Evolutionary conservation across 2,797 vertebrate genomes (phyloP), one percentile per base, ranked within the genome.

Genomic region (Strix occidentalis): DNA sequence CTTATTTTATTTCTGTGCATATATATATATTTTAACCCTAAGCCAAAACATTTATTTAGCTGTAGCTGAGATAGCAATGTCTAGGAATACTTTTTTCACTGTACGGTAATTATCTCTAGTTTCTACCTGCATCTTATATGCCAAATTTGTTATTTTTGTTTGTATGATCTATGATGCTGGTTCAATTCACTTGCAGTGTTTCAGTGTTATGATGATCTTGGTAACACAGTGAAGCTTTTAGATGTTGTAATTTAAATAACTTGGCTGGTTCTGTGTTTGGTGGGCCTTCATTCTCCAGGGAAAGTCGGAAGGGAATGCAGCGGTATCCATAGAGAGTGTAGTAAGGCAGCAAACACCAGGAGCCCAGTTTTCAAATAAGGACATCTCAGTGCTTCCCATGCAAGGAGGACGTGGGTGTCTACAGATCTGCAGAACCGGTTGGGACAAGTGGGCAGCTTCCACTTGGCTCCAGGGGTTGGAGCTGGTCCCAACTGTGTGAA

Each of bases 331-430:
- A 81, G 89, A 72, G 63, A 84, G 17, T 35, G 5, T 41, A 90
- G 53, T 43, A 79, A 75, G 33, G 78, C 31, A 69, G 28, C 2
- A 3, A 86, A 51, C 14, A 17, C 19, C 2, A 2, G 61, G 79
- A 94, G 90, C 84, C 82, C 89, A 84, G 21, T 79, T 95, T 94
- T 96, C 84, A 84, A 43, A 74, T 58, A 48, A 54, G 33, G 24
- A 51, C 66, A 60, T 25, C 33, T 84, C 16, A 10, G 11, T 70
- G 28, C n/a, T 79, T 79, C 57, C 25, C 7, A 2, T 63, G 50
- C 26, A 60, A 57, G 74, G 25, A 76, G 51, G n/a, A 90, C 48
- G 37, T 87, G 50, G 17, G 6, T 93, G 37, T 75, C 39, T 41
- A 4, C 46, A 91, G 23, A 57, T 87, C 25, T 95, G 81, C 72